These are phyloP conservation scores for Odontophorus gujanensis DNA, from an alignment of 2,113 vertebrate species.

Conservation along the genomic window DNA sequence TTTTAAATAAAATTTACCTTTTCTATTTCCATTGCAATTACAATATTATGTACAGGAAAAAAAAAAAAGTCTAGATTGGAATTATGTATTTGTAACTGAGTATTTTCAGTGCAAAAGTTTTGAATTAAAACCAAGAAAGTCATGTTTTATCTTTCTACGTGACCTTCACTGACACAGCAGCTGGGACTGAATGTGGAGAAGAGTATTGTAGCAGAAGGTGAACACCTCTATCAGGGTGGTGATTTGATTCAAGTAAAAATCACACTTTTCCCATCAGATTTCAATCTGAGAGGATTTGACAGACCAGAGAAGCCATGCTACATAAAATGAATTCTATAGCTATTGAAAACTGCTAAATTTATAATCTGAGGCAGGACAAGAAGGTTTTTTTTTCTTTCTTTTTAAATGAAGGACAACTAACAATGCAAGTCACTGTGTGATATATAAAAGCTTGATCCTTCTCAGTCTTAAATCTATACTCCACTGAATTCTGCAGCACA, in stretches of 20 bases:
- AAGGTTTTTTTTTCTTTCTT: background rate
- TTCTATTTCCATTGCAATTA: background rate
- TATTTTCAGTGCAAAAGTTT: background rate
- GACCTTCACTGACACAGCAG: background rate
- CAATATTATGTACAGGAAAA: background rate
- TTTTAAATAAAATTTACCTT: background rate
- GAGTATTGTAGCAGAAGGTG: background rate
- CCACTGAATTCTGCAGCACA: background rate
- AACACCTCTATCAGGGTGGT: background rate
- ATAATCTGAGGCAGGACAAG: background rate
- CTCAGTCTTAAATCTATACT: background rate
- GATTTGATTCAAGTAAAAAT: slow-evolving; percentile 8
- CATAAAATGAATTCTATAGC: background rate
- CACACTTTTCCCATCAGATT: background rate
- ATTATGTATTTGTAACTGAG: background rate
- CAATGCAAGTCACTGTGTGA: background rate
- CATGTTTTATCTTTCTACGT: background rate
- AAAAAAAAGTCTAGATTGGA: background rate
- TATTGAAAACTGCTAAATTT: background rate
- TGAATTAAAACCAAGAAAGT: background rate
- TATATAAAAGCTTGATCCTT: background rate
- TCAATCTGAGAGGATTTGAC: background rate
- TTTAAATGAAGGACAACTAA: background rate
- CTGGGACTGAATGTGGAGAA: background rate
- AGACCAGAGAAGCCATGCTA: background rate